A percentile compares a stretch with the other conserved stretches of the same genome.
Evolutionary conservation across 1,140 invertebrate genomes (phyloP).

Genomic region (Muscidifurax raptorellus): DNA sequence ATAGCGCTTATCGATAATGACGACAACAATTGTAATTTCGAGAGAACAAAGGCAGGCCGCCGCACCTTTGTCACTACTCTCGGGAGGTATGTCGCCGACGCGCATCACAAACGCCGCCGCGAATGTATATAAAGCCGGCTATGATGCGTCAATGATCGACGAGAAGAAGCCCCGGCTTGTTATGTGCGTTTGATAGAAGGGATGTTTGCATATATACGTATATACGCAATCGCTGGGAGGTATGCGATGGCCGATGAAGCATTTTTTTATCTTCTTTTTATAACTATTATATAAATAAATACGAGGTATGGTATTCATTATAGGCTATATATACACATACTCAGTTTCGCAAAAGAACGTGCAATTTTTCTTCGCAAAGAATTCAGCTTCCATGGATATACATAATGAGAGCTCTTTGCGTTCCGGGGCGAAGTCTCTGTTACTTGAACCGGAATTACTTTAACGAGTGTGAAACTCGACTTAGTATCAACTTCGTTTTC

Average conservation of each 20-base stretch:
- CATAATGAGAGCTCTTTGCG: neutral
- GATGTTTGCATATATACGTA: neutral
- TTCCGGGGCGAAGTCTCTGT: neutral
- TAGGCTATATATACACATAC: too few relatives aligned
- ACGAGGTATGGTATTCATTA: too few relatives aligned
- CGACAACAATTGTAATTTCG: conserved; percentile 73
- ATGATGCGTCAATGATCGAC: neutral
- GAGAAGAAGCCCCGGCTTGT: neutral
- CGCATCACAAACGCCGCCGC: conserved; percentile 32
- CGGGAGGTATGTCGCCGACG: conserved; percentile 66
- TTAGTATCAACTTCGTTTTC: conserved; percentile 30
- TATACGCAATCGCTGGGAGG: neutral
- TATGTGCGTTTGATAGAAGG: neutral
- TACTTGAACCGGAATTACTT: conserved; percentile 40
- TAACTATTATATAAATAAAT: neutral
- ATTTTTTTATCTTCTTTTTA: neutral
- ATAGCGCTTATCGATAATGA: conserved; percentile 70
- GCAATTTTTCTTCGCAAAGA: neutral
- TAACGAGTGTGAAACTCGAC: conserved; percentile 33
- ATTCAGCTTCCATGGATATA: neutral
- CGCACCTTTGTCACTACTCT: conserved; percentile 40
- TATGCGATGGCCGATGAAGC: neutral
- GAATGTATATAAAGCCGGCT: neutral
- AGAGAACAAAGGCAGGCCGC: conserved; percentile 65
- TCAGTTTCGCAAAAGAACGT: neutral